Evolutionary conservation across 1,140 invertebrate genomes (phyloP).

Genomic region (Euwallacea similis): DNA sequence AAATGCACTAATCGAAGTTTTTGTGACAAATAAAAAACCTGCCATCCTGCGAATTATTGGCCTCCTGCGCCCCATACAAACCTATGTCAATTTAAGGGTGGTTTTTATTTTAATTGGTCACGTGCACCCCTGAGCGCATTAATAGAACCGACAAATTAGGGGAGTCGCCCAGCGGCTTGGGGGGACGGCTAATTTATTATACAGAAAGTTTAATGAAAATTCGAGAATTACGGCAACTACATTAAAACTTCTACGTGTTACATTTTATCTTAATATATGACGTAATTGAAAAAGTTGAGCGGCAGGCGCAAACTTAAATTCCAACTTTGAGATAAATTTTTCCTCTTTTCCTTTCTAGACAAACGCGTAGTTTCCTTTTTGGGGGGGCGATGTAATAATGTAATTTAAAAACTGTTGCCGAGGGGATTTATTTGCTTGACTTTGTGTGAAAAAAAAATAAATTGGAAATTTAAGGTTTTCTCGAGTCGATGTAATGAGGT

Average conservation of each 20-base stretch:
- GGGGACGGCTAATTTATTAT: slow-evolving; percentile 7
- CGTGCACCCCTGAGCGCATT: not conserved
- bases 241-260: slow-evolving; percentile 18
- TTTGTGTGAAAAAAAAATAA: too few relatives aligned
- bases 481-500: too few relatives aligned
- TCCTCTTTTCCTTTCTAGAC: slow-evolving; percentile 5
- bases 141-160: not conserved
- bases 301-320: slow-evolving; percentile 5
- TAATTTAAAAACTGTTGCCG: not conserved
- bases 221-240: slow-evolving; percentile 13
- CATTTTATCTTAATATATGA: slow-evolving; percentile 19
- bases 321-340: slow-evolving; percentile 9
- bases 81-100: slow-evolving; percentile 1
- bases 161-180: not conserved
- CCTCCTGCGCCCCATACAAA: not conserved
- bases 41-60: not conserved
- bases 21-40: not conserved
- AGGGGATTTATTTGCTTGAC: not conserved
- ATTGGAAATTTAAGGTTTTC: too few relatives aligned
- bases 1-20: not conserved
- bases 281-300: slow-evolving; percentile 17
- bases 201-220: slow-evolving; percentile 18
- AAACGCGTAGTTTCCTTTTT: slow-evolving; percentile 8
- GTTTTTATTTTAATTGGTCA: not conserved
- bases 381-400: not conserved